Conservation (phyloP, 2,113 vertebrate species). For the Hippocampus guttulatus region DNA sequence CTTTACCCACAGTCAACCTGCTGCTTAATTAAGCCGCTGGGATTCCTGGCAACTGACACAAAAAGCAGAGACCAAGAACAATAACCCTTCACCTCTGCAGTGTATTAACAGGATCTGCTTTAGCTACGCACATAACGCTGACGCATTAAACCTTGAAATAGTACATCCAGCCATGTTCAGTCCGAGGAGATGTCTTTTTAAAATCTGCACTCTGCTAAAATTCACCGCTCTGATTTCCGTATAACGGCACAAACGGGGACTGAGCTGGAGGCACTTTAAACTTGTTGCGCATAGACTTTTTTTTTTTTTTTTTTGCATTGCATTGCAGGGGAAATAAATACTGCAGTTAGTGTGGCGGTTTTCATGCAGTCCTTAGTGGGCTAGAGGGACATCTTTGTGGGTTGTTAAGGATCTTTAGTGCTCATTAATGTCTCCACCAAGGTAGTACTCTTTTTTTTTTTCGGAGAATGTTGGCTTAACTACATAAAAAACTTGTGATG, state of each 20-base stretch:
- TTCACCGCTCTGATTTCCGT: no score
- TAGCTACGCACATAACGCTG: neutral
- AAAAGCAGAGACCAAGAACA: constrained; percentile 8
- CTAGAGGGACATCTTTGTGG: neutral
- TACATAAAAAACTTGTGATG: neutral
- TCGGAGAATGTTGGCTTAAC: neutral
- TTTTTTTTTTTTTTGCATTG: neutral
- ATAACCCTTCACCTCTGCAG: constrained; percentile 17
- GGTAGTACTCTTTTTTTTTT: neutral
- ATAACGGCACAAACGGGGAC: neutral
- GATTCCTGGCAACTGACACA: constrained; percentile 38
- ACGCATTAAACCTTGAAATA: constrained; percentile 4
- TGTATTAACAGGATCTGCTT: constrained; percentile 7
- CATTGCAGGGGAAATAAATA: neutral
- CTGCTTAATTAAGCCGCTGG: constrained; percentile 53
- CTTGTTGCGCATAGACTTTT: neutral
- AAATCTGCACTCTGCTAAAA: no score
- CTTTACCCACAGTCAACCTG: constrained; percentile 34
- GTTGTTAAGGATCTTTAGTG: neutral
- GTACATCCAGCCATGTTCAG: no score
- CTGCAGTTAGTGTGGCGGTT: neutral
- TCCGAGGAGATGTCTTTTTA: no score
- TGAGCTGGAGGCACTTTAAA: neutral
- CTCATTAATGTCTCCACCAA: neutral
- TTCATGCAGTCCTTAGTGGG: neutral